A percentile compares a stretch with the other conserved stretches of the same genome.
Evolutionary conservation across 2,888 invertebrate species (phyloP).

Genomic region (Pseudococcus longispinus): DNA sequence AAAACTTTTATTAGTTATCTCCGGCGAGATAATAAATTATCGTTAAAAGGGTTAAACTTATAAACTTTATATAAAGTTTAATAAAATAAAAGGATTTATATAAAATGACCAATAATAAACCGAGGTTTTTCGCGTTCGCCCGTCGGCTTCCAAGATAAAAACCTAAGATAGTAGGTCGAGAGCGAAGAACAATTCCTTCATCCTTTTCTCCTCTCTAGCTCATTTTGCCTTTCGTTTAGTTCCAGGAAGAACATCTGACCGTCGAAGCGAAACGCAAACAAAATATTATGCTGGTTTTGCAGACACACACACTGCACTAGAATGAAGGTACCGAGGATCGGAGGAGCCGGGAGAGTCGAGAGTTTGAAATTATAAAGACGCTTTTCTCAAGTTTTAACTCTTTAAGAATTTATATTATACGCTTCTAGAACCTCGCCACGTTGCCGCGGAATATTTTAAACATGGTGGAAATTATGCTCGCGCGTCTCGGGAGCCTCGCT

Average conservation of each 20-base stretch:
- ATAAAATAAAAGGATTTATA: constrained; percentile 50
- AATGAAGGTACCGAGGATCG: neutral
- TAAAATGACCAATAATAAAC: constrained; percentile 54
- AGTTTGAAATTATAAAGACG: constrained; percentile 25
- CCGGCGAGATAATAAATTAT: constrained; percentile 56
- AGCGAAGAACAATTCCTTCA: too few relatives aligned
- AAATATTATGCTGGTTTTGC: constrained; percentile 21
- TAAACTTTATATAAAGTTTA: constrained; percentile 52
- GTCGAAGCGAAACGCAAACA: constrained; percentile 39
- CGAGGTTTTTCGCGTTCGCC: constrained; percentile 10
- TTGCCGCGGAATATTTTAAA: constrained; percentile 17
- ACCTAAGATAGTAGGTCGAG: neutral
- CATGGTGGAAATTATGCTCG: neutral
- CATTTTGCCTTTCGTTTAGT: neutral
- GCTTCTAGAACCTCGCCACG: neutral
- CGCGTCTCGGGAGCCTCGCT: neutral
- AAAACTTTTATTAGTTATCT: constrained; percentile 55
- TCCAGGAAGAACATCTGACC: neutral
- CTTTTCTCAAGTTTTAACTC: constrained; percentile 4
- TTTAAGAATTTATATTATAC: constrained; percentile 24
- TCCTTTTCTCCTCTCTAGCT: too few relatives aligned
- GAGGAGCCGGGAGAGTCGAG: neutral
- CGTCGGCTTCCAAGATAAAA: neutral
- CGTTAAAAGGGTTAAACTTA: constrained; percentile 55
- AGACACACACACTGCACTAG: neutral